Conservation (phyloP, 2,888 invertebrate genomes). For the Pandemis corylana region DNA sequence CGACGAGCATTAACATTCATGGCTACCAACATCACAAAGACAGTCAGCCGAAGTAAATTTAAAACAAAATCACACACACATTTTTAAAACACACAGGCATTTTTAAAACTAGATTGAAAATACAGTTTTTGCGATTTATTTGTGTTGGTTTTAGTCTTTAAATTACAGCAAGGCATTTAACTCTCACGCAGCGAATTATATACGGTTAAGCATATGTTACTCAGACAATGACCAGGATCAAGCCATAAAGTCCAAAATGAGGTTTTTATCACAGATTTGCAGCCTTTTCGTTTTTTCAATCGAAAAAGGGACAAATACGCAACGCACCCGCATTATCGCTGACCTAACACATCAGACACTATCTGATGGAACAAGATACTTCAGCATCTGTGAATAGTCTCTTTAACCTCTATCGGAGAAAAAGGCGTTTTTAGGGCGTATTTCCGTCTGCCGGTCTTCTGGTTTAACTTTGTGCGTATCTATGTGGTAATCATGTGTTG, state of each 20-base stretch:
- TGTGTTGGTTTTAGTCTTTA: too few relatives aligned
- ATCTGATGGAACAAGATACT: slow-evolving; percentile 6
- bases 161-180: too few relatives aligned
- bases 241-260: background rate
- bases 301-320: background rate
- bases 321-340: background rate
- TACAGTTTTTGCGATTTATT: too few relatives aligned
- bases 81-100: too few relatives aligned
- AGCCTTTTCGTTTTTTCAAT: background rate
- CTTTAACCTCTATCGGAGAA: background rate
- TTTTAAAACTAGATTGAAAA: too few relatives aligned
- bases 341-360: background rate
- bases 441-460: background rate
- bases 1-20: slow-evolving; percentile 40
- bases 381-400: background rate
- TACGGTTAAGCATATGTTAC: background rate
- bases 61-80: too few relatives aligned
- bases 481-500: background rate
- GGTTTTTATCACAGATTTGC: background rate
- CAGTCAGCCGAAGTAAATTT: background rate
- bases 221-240: background rate
- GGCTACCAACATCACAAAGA: slow-evolving; percentile 37
- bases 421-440: background rate
- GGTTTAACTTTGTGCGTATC: background rate
- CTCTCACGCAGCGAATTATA: background rate